phyloP scores from a whole-genome alignment of 2,888 invertebrate genomes.

The Drosophila limbata region DNA sequence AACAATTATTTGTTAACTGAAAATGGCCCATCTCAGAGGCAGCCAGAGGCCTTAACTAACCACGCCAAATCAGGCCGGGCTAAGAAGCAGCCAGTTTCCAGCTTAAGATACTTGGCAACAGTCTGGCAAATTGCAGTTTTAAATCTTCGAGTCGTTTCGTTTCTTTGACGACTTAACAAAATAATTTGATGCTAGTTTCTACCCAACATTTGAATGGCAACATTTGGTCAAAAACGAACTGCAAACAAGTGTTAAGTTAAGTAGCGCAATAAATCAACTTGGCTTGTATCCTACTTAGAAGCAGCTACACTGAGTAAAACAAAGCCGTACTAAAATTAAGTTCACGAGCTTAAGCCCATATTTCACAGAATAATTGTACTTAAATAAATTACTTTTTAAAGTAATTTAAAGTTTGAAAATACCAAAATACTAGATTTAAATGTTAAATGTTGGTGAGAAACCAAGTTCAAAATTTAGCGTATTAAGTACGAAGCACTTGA shows the following conservation, averaged over 20 bases:
- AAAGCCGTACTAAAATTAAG: too few species aligned
- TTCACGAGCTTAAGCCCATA: too few species aligned
- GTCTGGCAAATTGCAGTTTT: conserved; percentile 36
- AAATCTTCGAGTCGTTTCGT: conserved; percentile 11
- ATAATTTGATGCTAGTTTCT: conserved; percentile 48
- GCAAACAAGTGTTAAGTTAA: conserved; percentile 68
- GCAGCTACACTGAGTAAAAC: background rate
- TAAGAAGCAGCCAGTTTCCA: conserved; percentile 18
- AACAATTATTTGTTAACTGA: conserved; percentile 72
- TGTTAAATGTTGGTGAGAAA: too few species aligned
- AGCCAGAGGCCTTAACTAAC: conserved; percentile 12
- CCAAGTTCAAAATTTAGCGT: too few species aligned
- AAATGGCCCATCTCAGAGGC: conserved; percentile 20
- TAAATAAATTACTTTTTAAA: too few species aligned
- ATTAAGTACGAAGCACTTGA: too few species aligned
- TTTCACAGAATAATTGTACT: too few species aligned
- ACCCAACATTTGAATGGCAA: conserved; percentile 5
- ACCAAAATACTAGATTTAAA: too few species aligned
- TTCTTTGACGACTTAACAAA: conserved; percentile 29
- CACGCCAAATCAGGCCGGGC: conserved; percentile 14
- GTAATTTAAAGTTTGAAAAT: too few species aligned
- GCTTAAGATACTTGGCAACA: conserved; percentile 20
- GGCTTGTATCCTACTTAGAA: conserved; percentile 25
- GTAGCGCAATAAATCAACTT: conserved; percentile 70
- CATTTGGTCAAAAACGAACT: conserved; percentile 45